These are phyloP conservation scores for Cetonia aurata DNA, from an alignment of 2,888 invertebrate genomes.

Conservation along the genomic window DNA sequence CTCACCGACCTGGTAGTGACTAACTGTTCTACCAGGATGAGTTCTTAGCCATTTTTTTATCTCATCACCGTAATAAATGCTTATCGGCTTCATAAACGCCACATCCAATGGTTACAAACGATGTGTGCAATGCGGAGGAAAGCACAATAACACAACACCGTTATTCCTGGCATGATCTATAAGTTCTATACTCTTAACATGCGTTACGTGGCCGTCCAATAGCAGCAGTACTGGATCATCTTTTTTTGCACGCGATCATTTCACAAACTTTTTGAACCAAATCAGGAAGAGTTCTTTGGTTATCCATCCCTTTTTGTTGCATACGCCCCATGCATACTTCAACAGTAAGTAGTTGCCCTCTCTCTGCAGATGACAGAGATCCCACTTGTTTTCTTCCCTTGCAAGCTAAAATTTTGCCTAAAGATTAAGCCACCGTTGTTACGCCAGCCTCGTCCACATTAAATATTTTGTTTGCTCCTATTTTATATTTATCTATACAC, in stretches of 20 bases:
- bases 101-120: constrained; percentile 53
- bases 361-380: no score
- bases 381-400: background rate
- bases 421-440: no score
- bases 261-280: constrained; percentile 4
- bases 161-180: constrained; percentile 1
- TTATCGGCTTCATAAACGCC: constrained; percentile 54
- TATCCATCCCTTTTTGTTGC: background rate
- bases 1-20: no score
- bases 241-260: no score
- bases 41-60: background rate
- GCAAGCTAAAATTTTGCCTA: no score
- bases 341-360: background rate
- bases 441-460: constrained; percentile 2
- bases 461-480: background rate
- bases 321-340: background rate
- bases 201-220: background rate
- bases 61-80: constrained; percentile 8
- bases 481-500: background rate
- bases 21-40: no score
- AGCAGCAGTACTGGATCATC: background rate
- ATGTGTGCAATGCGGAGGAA: constrained; percentile 55
- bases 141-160: constrained; percentile 43
- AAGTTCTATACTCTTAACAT: background rate
- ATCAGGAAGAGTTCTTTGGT: background rate